Percentiles rank a stretch among this genome's conserved stretches.
phyloP scores from a whole-genome alignment of 2,888 invertebrate species.

The Smittia sp. region DNA sequence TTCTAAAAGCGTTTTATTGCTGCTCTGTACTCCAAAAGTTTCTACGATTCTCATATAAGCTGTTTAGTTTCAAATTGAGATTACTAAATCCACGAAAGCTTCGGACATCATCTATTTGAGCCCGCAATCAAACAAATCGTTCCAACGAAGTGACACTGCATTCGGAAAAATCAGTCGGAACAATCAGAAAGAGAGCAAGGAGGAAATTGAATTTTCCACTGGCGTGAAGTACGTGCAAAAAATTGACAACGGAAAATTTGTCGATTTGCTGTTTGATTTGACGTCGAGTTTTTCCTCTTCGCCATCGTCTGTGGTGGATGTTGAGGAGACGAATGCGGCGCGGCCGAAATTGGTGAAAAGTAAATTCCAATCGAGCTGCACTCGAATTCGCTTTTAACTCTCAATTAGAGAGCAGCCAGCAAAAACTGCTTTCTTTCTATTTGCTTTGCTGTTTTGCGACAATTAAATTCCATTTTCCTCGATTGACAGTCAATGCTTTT shows the following conservation, averaged over 20 bases:
- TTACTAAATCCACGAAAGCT: too few relatives aligned
- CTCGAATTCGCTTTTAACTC: conserved; percentile 25
- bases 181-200: not conserved
- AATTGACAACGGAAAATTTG: conserved; percentile 11
- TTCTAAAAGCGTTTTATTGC: too few relatives aligned
- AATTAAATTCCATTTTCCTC: conserved; percentile 31
- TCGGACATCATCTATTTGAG: too few relatives aligned
- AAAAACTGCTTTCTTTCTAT: conserved; percentile 1
- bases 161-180: too few relatives aligned
- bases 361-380: conserved; percentile 5
- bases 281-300: conserved; percentile 17
- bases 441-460: conserved; percentile 17
- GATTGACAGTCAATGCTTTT: not conserved
- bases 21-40: too few relatives aligned
- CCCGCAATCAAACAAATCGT: too few relatives aligned
- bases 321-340: not conserved
- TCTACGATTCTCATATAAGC: too few relatives aligned
- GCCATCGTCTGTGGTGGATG: conserved; percentile 16
- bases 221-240: conserved; percentile 24
- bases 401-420: conserved; percentile 18
- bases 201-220: conserved; percentile 4
- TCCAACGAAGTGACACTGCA: too few relatives aligned
- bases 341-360: conserved; percentile 2
- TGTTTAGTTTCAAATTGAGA: too few relatives aligned
- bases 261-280: conserved; percentile 20